These are phyloP conservation scores for Coptodon bakossiorum DNA, from an alignment of 2,113 vertebrate species.

Conservation along the genomic window DNA sequence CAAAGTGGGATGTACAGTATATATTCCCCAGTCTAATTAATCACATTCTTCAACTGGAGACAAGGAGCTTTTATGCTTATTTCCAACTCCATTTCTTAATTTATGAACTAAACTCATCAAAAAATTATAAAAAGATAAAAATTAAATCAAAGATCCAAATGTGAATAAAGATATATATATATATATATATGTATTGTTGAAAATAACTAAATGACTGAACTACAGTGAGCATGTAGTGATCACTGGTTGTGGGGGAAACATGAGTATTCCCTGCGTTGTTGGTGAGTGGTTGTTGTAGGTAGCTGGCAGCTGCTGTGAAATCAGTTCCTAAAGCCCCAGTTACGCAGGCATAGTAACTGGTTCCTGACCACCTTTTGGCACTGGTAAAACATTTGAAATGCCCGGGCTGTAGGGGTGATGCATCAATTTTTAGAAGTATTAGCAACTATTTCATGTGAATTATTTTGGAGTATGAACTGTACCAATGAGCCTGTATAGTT, in stretches of 20 bases:
- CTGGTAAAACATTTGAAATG: background rate
- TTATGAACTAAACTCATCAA: background rate
- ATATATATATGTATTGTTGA: too few relatives aligned
- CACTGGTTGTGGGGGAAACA: background rate
- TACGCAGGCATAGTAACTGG: background rate
- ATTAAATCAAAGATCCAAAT: background rate
- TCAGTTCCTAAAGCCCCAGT: background rate
- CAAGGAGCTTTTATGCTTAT: background rate
- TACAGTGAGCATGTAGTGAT: background rate
- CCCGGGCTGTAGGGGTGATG: too few relatives aligned
- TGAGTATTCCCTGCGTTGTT: background rate
- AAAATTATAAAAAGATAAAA: background rate
- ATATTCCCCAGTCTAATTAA: background rate
- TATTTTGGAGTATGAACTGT: background rate
- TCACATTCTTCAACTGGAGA: background rate
- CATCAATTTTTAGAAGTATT: too few relatives aligned
- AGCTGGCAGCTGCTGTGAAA: background rate
- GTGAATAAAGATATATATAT: background rate
- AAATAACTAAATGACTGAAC: background rate
- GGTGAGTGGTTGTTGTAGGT: background rate
- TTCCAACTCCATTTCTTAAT: background rate
- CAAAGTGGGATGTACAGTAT: background rate
- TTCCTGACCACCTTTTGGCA: background rate
- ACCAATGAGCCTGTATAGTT: background rate
- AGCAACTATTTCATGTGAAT: background rate